phyloP scores from a whole-genome alignment of 2,888 invertebrate species.

The Ophion slaviceki region DNA sequence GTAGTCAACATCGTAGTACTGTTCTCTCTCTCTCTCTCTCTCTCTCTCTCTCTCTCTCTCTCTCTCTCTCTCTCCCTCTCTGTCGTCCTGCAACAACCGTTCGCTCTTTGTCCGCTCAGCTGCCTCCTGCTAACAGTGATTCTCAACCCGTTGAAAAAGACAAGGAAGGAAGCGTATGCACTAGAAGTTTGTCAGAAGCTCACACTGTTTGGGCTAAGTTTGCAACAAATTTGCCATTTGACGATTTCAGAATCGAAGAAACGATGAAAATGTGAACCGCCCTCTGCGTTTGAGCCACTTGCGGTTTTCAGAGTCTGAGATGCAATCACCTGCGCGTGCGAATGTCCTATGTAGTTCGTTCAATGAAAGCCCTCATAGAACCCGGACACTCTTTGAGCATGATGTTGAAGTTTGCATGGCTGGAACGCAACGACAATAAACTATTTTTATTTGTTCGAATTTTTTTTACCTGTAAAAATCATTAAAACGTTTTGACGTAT shows the following conservation, averaged over 20 bases:
- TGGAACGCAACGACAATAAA: too few species aligned
- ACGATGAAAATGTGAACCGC: neutral
- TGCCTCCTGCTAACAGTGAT: slow-evolving; percentile 81
- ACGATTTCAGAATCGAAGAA: neutral
- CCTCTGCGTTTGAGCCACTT: neutral
- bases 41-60: slow-evolving; percentile 1
- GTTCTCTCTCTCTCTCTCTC: too few species aligned
- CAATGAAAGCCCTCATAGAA: neutral
- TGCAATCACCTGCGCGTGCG: neutral
- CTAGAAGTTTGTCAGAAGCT: slow-evolving; percentile 6
- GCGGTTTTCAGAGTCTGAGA: neutral
- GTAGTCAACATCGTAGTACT: too few species aligned
- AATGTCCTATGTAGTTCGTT: neutral
- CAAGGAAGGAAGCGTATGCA: neutral
- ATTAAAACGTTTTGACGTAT: too few species aligned
- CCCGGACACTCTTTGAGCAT: too few species aligned
- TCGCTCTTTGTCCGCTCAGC: slow-evolving; percentile 83
- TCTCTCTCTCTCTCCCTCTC: slow-evolving; percentile 53
- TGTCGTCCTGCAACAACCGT: slow-evolving; percentile 82
- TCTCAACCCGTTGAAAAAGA: slow-evolving; percentile 71
- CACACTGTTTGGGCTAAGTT: neutral
- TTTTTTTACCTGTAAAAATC: too few species aligned
- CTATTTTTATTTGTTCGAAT: too few species aligned
- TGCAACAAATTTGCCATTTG: neutral
- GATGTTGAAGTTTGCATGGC: too few species aligned